Percentiles rank a stretch among this genome's conserved stretches.
Conservation (phyloP, 2,888 invertebrate genomes). For the Priocnemis perturbator region DNA sequence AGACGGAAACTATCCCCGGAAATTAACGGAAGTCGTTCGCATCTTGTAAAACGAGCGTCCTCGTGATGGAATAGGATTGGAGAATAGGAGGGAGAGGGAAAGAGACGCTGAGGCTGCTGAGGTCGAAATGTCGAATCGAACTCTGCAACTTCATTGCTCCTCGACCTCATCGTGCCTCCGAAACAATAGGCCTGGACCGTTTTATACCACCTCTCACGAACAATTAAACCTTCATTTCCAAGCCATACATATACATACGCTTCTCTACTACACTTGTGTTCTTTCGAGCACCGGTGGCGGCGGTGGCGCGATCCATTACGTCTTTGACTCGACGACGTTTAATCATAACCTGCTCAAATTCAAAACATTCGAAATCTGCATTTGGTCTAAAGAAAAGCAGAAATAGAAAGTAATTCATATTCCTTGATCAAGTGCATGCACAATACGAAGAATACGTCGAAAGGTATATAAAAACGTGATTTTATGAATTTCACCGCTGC, state of each 20-base stretch:
- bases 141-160: background rate
- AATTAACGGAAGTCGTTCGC: slow-evolving; percentile 65
- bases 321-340: no score
- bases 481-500: no score
- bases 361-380: no score
- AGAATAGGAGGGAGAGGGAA: background rate
- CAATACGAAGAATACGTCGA: no score
- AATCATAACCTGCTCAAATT: no score
- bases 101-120: background rate
- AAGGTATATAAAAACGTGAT: no score
- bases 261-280: no score
- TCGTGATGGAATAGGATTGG: background rate
- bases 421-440: no score
- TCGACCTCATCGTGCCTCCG: background rate
- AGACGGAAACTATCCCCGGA: slow-evolving; percentile 57
- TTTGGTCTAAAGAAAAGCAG: no score
- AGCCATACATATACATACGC: no score
- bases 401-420: no score
- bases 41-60: slow-evolving; percentile 50
- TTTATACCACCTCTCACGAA: slow-evolving; percentile 1
- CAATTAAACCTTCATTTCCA: slow-evolving; percentile 9
- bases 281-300: no score
- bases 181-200: slow-evolving; percentile 16
- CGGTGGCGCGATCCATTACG: background rate
- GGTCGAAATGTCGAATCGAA: slow-evolving; percentile 9